Evolutionary conservation across 23 tunicate species (phyloP).

Genomic region (Clavelina lepadiformis): DNA sequence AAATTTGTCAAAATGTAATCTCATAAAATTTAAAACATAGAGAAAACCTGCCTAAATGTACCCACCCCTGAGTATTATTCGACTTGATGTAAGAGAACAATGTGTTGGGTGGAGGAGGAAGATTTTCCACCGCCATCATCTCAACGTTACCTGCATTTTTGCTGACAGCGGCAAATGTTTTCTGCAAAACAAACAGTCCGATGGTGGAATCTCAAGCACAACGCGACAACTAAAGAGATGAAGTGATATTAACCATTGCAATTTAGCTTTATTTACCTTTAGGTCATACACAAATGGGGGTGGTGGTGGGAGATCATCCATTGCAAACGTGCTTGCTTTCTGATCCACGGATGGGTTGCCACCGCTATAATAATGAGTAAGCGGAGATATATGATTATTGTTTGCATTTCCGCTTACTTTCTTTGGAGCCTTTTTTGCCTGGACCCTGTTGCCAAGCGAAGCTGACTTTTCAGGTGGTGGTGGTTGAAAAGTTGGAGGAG

Average conservation of each 20-base stretch:
- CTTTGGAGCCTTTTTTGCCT: not conserved
- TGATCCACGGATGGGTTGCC: not conserved
- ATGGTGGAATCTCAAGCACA: not conserved
- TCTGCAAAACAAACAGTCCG: not conserved
- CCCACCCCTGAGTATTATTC: not conserved
- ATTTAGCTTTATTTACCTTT: slow-evolving; percentile 30
- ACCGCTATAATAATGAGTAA: slow-evolving; percentile 23
- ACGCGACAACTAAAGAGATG: not conserved
- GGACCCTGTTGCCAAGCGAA: not conserved
- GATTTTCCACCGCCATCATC: not conserved
- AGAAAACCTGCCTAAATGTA: not conserved
- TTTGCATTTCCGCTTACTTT: not conserved
- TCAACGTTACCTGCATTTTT: not conserved
- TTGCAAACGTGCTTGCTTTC: slow-evolving; percentile 5
- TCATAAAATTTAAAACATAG: no score
- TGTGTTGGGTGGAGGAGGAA: not conserved
- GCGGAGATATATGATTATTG: slow-evolving; percentile 13
- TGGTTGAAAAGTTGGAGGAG: slow-evolving; percentile 5
- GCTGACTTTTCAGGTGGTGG: slow-evolving; percentile 19
- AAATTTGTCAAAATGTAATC: no score
- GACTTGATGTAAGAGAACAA: slow-evolving; percentile 21
- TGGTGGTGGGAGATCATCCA: slow-evolving; percentile 77
- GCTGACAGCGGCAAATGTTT: slow-evolving; percentile 9
- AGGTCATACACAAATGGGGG: slow-evolving; percentile 59
- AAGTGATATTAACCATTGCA: not conserved